Conservation (phyloP, 2,888 invertebrate genomes). For the Ophion slaviceki region DNA sequence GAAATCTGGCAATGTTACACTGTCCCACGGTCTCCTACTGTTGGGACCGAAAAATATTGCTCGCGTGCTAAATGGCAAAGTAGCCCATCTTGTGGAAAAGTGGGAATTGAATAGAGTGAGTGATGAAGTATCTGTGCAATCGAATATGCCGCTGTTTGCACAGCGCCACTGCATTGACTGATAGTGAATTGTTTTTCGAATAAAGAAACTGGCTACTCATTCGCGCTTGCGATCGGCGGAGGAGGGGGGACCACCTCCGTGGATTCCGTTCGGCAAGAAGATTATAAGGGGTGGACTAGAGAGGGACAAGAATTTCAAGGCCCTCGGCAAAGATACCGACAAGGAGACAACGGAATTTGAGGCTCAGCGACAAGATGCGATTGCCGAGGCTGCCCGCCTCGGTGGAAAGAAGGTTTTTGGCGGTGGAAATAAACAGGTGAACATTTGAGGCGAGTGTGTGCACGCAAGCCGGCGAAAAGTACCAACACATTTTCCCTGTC, state of each 20-base stretch:
- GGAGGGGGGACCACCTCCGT: slow-evolving; percentile 94
- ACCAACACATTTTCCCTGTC: neutral
- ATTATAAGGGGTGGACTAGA: slow-evolving; percentile 86
- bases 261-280: slow-evolving; percentile 95
- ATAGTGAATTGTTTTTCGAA: slow-evolving; percentile 19
- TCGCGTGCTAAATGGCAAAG: slow-evolving; percentile 92
- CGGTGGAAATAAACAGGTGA: slow-evolving; percentile 84
- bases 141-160: slow-evolving; percentile 3
- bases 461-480: neutral
- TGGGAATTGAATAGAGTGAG: slow-evolving; percentile 90
- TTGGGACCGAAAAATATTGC: slow-evolving; percentile 88
- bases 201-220: slow-evolving; percentile 80
- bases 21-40: slow-evolving; percentile 90
- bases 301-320: slow-evolving; percentile 89
- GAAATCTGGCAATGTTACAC: slow-evolving; percentile 85
- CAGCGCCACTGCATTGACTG: slow-evolving; percentile 1
- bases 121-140: slow-evolving; percentile 11
- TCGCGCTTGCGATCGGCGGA: slow-evolving; percentile 85
- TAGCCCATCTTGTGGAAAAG: slow-evolving; percentile 92
- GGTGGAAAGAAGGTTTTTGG: slow-evolving; percentile 85
- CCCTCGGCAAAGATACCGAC: slow-evolving; percentile 87
- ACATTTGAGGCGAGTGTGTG: neutral
- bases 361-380: slow-evolving; percentile 94
- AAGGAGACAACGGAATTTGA: slow-evolving; percentile 94
- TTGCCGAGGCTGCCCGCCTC: slow-evolving; percentile 92